Percentiles rank a stretch among this genome's conserved stretches.
Conservation (phyloP, 92 coral and sea anemone species). For the Metridium senile region DNA sequence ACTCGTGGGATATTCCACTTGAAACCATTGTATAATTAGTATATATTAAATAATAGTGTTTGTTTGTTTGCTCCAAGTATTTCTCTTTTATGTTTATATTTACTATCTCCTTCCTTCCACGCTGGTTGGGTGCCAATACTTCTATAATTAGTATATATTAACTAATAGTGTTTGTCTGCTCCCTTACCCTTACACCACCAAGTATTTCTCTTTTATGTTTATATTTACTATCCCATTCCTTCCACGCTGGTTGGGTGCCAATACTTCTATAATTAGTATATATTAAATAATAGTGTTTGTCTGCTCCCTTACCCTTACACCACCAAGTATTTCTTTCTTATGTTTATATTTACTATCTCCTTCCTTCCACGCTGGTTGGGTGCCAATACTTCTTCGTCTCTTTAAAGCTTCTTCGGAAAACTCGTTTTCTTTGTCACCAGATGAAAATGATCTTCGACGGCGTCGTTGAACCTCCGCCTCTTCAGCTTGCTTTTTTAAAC, state of each 20-base stretch:
- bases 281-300: neutral
- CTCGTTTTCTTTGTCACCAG: constrained; percentile 24
- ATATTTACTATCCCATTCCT: constrained; percentile 37
- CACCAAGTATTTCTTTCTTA: constrained; percentile 40
- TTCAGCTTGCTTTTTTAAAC: neutral
- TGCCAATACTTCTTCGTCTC: constrained; percentile 39
- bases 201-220: constrained; percentile 43
- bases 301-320: too few relatives aligned
- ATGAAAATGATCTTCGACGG: constrained; percentile 37
- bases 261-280: too few relatives aligned
- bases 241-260: constrained; percentile 26
- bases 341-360: constrained; percentile 42
- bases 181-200: constrained; percentile 35
- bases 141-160: too few relatives aligned
- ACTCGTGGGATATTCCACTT: too few relatives aligned
- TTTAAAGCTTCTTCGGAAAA: constrained; percentile 15
- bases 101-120: constrained; percentile 41
- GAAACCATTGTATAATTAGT: too few relatives aligned
- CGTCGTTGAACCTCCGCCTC: constrained; percentile 7
- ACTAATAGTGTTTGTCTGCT: neutral
- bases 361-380: constrained; percentile 30
- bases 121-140: too few relatives aligned
- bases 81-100: constrained; percentile 38
- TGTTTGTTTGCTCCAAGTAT: constrained; percentile 17
- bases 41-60: neutral